Conservation (phyloP, 2,113 vertebrate genomes). For the Neomonachus schauinslandi region DNA sequence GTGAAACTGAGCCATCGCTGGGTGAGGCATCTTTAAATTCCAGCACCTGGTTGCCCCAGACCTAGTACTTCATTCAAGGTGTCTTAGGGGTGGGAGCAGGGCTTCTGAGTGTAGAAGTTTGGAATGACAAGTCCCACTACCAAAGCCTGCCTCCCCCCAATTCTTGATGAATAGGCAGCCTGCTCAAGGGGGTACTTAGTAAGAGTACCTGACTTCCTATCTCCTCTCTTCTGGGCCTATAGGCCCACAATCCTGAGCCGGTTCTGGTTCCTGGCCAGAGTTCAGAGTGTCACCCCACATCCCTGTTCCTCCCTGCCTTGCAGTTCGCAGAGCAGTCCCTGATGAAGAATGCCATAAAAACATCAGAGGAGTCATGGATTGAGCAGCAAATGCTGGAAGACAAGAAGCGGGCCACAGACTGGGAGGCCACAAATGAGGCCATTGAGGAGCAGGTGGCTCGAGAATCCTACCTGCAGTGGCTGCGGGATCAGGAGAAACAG, state of each 20-base stretch:
- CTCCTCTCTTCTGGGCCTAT: background rate
- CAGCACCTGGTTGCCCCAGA: background rate
- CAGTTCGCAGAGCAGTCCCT: conserved; percentile 94
- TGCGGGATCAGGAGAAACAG: conserved; percentile 96
- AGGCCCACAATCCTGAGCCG: background rate
- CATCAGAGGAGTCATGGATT: conserved; percentile 98
- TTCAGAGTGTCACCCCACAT: background rate
- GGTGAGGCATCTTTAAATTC: conserved; percentile 34
- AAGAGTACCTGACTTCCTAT: background rate
- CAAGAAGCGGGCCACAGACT: conserved; percentile 96
- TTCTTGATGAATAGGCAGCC: background rate
- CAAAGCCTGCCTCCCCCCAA: background rate
- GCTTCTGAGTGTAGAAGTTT: conserved; percentile 23
- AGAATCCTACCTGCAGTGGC: conserved; percentile 96
- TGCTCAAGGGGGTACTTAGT: background rate
- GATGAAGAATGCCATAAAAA: conserved; percentile 98
- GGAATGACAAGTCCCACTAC: background rate
- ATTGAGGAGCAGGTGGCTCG: conserved; percentile 97
- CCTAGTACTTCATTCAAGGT: conserved; percentile 36
- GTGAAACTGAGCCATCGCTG: background rate
- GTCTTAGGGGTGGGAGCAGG: background rate
- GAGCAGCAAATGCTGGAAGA: conserved; percentile 99
- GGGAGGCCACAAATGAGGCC: conserved; percentile 98
- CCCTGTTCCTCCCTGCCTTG: conserved; percentile 23
- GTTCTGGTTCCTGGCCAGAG: background rate